Base-by-base conservation (phyloP, 1,140 invertebrate genomes). In the Geopemphigus sp. region DNA sequence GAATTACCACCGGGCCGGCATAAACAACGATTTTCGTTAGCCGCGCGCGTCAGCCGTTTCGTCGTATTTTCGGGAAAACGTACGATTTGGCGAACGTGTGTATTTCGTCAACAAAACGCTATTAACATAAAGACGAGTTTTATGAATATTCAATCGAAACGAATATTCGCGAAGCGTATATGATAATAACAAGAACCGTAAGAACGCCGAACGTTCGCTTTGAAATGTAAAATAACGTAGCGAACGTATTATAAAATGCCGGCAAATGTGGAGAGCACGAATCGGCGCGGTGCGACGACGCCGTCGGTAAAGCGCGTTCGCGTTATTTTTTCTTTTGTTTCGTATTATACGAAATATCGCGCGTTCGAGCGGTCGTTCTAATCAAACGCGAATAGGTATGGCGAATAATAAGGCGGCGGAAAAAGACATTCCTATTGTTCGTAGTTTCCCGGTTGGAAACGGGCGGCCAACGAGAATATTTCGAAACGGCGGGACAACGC, bases 201-300 rank as follows among this genome's bases (percentile, higher is more conserved):
- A 68, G n/a, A 68, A 45, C 22, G n/a, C 22, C 47, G 61, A 64
- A 64, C 59, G 32, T 47, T 68, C 64, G 45, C n/a, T 68, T 68
- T 45, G 5, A 47, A 47, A 68, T 47, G 64, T 68, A 68, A 68
- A 68, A 68, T 68, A 47, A 68, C 47, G 15, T 39, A n/a, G n/a
- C 12, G 14, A 45, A 22, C 63, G 14, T 47, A 22, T 24, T 22
- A 45, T 47, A 68, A 66, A 66, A 68, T 68, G 64, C 47, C 14
- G 19, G 32, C 32, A 63, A 64, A 29, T 39, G 19, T 64, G 61
- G 47, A 47, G 11, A n/a, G 19, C 1, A 22, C 5, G 14, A 22
- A 45, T 14, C n/a, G 5, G 5, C 45, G 45, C n/a, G 39, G 19
- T n/a, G 63, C 19, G 39, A 39, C 15, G n/a, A 64, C 39, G 39